Evolutionary conservation across 2,888 invertebrate species (phyloP).

Genomic region (Saturnia japonica): DNA sequence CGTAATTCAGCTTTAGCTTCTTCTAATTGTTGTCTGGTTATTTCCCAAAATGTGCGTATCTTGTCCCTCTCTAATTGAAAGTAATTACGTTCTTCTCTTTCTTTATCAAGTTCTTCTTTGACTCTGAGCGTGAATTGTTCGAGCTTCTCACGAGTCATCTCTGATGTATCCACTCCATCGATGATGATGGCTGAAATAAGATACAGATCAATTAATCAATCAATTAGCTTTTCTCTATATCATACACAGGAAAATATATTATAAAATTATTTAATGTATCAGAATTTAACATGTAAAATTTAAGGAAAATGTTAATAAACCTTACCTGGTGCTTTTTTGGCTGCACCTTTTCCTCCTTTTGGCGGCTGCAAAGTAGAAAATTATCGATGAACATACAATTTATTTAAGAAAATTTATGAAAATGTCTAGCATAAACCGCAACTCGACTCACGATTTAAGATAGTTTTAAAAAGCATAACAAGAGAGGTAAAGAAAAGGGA

Average conservation of each 20-base stretch:
- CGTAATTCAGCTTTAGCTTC: slow-evolving; percentile 88
- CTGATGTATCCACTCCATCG: slow-evolving; percentile 95
- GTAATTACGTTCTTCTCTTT: slow-evolving; percentile 97
- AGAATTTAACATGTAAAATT: not conserved
- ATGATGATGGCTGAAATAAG: slow-evolving; percentile 83
- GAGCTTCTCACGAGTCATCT: slow-evolving; percentile 96
- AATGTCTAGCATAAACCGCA: not conserved
- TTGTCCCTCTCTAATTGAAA: slow-evolving; percentile 98
- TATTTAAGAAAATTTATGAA: not conserved
- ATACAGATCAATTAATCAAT: not conserved
- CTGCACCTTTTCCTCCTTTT: slow-evolving; percentile 61
- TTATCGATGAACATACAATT: not conserved
- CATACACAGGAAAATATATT: not conserved
- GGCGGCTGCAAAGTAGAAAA: slow-evolving; percentile 59
- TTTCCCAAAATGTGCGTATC: slow-evolving; percentile 97
- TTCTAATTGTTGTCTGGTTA: slow-evolving; percentile 93
- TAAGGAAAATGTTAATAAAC: not conserved
- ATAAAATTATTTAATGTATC: not conserved
- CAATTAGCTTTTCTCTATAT: not conserved
- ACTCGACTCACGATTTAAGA: not conserved
- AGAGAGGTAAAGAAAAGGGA: too few species aligned
- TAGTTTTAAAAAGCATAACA: not conserved
- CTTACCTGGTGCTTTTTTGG: slow-evolving; percentile 67
- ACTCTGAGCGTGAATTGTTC: slow-evolving; percentile 93
- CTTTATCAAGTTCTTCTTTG: slow-evolving; percentile 95